A percentile compares a stretch with the other conserved stretches of the same genome.
phyloP scores from a whole-genome alignment of 1,140 invertebrate species.

The Drosophila yakuba region DNA sequence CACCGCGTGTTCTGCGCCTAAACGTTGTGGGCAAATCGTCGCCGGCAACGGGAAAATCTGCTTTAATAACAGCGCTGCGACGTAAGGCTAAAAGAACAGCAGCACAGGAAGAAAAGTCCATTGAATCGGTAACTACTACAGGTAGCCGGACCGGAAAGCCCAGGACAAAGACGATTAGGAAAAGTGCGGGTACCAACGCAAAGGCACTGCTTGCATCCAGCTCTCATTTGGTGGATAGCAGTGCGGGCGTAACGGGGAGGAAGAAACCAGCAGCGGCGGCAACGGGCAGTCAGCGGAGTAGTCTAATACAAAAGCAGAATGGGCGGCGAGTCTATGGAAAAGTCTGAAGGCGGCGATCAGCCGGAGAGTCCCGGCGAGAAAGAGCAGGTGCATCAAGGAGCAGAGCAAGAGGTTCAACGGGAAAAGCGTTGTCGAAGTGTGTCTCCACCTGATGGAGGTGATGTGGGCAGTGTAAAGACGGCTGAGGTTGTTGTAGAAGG shows the following conservation, averaged over 20 bases:
- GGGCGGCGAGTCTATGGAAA: constrained; percentile 42
- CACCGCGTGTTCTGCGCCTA: constrained; percentile 14
- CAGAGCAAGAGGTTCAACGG: neutral
- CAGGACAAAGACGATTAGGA: constrained; percentile 23
- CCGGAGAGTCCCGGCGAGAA: constrained; percentile 23
- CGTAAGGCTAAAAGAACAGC: constrained; percentile 14
- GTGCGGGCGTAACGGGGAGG: neutral
- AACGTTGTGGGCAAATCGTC: constrained; percentile 36
- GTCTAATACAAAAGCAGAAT: neutral
- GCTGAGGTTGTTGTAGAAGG: neutral
- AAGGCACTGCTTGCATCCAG: neutral
- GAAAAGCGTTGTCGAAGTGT: constrained; percentile 33
- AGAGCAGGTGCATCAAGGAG: neutral
- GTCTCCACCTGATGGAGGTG: constrained; percentile 1
- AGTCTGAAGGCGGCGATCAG: constrained; percentile 46
- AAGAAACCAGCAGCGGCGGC: constrained; percentile 5
- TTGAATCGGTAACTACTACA: neutral
- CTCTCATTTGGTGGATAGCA: neutral
- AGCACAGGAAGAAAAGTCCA: neutral
- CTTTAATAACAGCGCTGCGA: constrained; percentile 4
- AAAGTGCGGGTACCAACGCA: neutral
- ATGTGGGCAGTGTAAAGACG: constrained; percentile 1
- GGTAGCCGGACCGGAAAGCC: constrained; percentile 10
- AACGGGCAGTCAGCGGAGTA: neutral
- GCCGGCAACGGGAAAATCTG: constrained; percentile 17